Conservation (phyloP, 2,888 invertebrate genomes). For the Lydus trimaculatus region DNA sequence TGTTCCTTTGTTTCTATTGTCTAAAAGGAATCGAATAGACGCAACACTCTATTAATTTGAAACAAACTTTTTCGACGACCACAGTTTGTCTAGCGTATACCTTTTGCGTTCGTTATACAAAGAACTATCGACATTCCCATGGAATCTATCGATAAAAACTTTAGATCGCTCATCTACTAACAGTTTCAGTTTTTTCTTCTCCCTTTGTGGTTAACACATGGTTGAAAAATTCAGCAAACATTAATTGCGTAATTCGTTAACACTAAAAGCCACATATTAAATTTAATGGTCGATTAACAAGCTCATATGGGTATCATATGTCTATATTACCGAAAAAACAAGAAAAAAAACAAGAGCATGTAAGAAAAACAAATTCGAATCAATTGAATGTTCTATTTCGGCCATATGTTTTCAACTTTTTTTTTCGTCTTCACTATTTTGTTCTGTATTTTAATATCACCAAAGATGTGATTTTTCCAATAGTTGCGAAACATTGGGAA, state of each 20-base stretch:
- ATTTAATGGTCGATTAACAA: conserved; percentile 2
- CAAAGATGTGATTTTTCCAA: conserved; percentile 39
- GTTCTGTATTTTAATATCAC: neutral
- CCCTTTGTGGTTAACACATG: neutral
- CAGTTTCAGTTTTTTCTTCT: neutral
- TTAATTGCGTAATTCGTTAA: conserved; percentile 4
- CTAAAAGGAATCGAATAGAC: no score
- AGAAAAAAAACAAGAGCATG: neutral
- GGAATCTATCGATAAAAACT: neutral
- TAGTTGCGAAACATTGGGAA: conserved; percentile 23
- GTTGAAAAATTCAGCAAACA: neutral
- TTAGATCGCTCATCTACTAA: no score
- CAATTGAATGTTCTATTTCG: conserved; percentile 40
- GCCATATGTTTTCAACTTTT: neutral
- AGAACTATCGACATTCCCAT: neutral
- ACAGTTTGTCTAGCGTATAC: neutral
- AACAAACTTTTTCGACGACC: no score
- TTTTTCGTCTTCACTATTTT: neutral
- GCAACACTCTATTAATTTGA: no score
- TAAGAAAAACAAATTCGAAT: conserved; percentile 24
- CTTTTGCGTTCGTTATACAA: neutral
- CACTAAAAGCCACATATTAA: neutral
- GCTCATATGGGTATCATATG: conserved; percentile 4
- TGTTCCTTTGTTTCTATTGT: neutral
- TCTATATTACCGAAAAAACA: neutral